Percentiles rank a stretch among this genome's conserved stretches.
phyloP scores from a whole-genome alignment of 2,888 invertebrate genomes.

The Thymelicus sylvestris region DNA sequence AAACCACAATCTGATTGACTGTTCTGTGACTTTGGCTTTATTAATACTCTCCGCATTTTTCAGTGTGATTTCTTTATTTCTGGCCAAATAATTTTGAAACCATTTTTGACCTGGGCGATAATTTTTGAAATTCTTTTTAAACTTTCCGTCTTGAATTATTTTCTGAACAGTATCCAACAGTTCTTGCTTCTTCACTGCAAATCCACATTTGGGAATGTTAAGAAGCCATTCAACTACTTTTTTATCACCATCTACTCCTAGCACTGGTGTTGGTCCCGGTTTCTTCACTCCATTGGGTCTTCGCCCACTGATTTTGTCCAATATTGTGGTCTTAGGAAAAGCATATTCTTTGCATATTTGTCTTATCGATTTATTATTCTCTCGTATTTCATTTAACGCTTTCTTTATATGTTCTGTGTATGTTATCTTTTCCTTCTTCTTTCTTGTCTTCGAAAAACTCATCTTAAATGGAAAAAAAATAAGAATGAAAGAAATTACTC shows the following conservation, averaged over 20 bases:
- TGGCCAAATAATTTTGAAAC: conserved; percentile 49
- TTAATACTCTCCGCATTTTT: conserved; percentile 48
- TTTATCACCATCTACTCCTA: conserved; percentile 47
- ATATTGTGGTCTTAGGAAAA: too few species aligned
- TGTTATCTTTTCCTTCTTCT: too few species aligned
- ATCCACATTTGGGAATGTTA: conserved; percentile 51
- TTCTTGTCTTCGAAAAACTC: too few species aligned
- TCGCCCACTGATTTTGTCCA: conserved; percentile 42
- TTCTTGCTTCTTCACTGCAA: conserved; percentile 50
- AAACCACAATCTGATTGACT: conserved; percentile 53
- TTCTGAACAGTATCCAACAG: conserved; percentile 48
- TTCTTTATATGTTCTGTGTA: too few species aligned
- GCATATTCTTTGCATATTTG: too few species aligned
- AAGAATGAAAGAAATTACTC: too few species aligned
- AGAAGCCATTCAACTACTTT: conserved; percentile 49
- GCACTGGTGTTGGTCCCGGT: conserved; percentile 46
- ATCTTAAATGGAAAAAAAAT: too few species aligned
- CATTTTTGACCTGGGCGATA: conserved; percentile 46
- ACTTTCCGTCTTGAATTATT: conserved; percentile 38
- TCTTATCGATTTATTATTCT: too few species aligned
- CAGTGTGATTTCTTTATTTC: conserved; percentile 48
- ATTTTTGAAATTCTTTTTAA: conserved; percentile 41
- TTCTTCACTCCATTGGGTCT: conserved; percentile 44
- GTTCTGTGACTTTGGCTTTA: conserved; percentile 50
- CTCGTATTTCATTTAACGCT: too few species aligned